A percentile compares a stretch with the other conserved stretches of the same genome.
Evolutionary conservation across 2,113 vertebrate species (phyloP).

Genomic region (Hippocampus guttulatus): DNA sequence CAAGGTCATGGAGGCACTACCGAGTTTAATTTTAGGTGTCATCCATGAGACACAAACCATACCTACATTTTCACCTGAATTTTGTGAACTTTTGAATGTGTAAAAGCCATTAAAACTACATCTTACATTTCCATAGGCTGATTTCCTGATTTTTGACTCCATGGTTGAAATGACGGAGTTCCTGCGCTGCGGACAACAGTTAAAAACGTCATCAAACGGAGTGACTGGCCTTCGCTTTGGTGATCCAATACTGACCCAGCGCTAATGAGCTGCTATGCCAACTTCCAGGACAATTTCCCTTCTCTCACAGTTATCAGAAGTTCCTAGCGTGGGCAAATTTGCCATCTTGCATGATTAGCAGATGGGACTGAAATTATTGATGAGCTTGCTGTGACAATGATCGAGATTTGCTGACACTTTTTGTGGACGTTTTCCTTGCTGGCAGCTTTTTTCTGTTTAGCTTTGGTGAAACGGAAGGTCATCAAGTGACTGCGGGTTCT

Average conservation of each 20-base stretch:
- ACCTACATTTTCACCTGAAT: not conserved
- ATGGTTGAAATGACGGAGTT: constrained; percentile 55
- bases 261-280: constrained; percentile 66
- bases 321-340: constrained; percentile 61
- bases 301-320: constrained; percentile 48
- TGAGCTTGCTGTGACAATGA: constrained; percentile 26
- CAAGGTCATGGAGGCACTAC: no score
- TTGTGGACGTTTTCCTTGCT: not conserved
- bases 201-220: constrained; percentile 26
- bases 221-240: constrained; percentile 17
- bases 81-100: not conserved
- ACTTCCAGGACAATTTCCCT: constrained; percentile 49
- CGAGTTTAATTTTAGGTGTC: not conserved
- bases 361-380: constrained; percentile 58
- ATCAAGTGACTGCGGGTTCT: no score
- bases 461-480: no score
- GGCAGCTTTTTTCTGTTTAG: no score
- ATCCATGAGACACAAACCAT: not conserved
- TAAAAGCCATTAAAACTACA: not conserved
- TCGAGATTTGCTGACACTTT: not conserved
- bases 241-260: constrained; percentile 64
- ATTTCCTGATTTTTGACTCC: constrained; percentile 32
- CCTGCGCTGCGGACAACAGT: constrained; percentile 52
- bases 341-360: constrained; percentile 47
- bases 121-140: not conserved